Conservation (phyloP, 1,140 invertebrate genomes). For the Cydia pomonella region DNA sequence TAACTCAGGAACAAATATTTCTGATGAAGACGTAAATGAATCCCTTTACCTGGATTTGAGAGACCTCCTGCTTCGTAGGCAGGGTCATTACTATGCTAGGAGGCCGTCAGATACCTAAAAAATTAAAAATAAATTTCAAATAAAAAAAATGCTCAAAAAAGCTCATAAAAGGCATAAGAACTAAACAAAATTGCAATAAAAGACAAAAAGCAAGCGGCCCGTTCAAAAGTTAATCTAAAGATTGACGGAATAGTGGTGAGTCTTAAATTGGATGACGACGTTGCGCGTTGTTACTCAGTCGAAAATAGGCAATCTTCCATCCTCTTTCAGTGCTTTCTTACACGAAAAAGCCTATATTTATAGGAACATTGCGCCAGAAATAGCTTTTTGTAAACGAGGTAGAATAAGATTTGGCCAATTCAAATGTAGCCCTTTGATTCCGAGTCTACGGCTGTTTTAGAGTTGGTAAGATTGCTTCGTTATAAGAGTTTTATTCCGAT, state of each 20-base stretch:
- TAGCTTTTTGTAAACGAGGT: background rate
- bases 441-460: background rate
- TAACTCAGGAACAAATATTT: too few species aligned
- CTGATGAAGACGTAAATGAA: too few species aligned
- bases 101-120: too few species aligned
- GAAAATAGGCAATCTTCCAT: slow-evolving; percentile 76
- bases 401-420: slow-evolving; percentile 52
- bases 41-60: too few species aligned
- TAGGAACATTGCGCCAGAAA: background rate
- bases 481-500: background rate
- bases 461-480: background rate
- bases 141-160: background rate
- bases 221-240: slow-evolving; percentile 14
- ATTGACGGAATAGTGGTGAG: slow-evolving; percentile 65
- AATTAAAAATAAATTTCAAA: too few species aligned
- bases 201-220: background rate
- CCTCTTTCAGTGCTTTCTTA: slow-evolving; percentile 51
- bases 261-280: slow-evolving; percentile 72
- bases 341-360: background rate
- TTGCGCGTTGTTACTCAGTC: slow-evolving; percentile 67
- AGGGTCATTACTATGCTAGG: too few species aligned
- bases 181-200: background rate
- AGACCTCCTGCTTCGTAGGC: too few species aligned
- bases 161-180: background rate
- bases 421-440: slow-evolving; percentile 56